These are phyloP conservation scores for Synchiropus splendidus DNA, from an alignment of 2,113 vertebrate species.

Conservation along the genomic window DNA sequence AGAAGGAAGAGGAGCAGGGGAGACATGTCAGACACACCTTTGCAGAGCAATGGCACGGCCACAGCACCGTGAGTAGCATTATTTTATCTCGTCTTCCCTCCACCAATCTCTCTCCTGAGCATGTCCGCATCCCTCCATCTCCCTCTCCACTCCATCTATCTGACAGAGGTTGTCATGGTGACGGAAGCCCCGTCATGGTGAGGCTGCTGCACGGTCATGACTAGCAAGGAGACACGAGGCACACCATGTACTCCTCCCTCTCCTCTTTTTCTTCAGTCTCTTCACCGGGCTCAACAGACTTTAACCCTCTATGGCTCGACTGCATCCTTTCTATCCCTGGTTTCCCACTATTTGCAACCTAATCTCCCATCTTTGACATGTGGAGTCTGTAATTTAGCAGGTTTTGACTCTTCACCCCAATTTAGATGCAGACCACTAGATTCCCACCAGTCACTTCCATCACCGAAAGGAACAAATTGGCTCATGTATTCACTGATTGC, in stretches of 20 bases:
- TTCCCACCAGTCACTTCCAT: no score
- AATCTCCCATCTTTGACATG: no score
- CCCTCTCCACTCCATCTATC: slow-evolving; percentile 29
- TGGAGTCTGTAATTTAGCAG: no score
- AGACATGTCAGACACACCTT: slow-evolving; percentile 49
- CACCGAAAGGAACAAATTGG: no score
- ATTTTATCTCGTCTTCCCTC: slow-evolving; percentile 10
- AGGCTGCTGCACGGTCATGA: slow-evolving; percentile 60
- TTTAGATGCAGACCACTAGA: no score
- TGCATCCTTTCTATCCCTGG: neutral
- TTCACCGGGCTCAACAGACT: neutral
- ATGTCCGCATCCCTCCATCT: slow-evolving; percentile 14
- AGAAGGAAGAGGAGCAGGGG: slow-evolving; percentile 13
- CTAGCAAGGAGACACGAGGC: slow-evolving; percentile 48
- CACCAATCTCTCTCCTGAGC: slow-evolving; percentile 16
- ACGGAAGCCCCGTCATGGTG: slow-evolving; percentile 56
- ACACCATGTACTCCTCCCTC: slow-evolving; percentile 43
- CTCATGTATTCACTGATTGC: no score
- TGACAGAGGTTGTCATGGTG: slow-evolving; percentile 62
- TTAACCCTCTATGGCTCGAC: slow-evolving; percentile 14
- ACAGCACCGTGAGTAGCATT: slow-evolving; percentile 48
- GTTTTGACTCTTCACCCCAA: no score
- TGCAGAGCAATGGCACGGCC: slow-evolving; percentile 50
- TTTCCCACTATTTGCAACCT: neutral
- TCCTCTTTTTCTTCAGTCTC: slow-evolving; percentile 7